Conservation (phyloP, 2,113 vertebrate species). For the Callipepla squamata region DNA sequence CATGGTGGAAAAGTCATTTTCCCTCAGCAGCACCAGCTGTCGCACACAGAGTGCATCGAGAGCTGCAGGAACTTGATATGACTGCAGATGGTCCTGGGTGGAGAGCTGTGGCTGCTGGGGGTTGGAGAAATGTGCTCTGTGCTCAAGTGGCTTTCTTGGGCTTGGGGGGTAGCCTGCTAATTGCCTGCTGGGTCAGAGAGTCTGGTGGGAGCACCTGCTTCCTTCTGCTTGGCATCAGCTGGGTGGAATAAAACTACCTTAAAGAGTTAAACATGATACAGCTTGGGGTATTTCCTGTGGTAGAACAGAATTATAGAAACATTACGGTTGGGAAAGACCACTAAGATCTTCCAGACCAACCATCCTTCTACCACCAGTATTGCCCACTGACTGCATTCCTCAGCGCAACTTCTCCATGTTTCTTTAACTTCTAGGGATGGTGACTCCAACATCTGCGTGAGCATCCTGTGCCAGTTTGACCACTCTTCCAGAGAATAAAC, state of each 20-base stretch:
- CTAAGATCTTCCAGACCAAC: too few species aligned
- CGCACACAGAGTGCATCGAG: not conserved
- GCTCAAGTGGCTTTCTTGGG: not conserved
- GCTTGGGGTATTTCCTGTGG: rapidly evolving
- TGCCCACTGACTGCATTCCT: too few species aligned
- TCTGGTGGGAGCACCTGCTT: not conserved
- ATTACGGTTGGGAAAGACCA: too few species aligned
- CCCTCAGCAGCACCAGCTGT: slow-evolving; percentile 49
- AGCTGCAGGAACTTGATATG: not conserved
- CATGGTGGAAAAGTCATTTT: slow-evolving; percentile 25
- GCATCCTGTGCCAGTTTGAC: too few species aligned
- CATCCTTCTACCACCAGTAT: too few species aligned
- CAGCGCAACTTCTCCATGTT: too few species aligned
- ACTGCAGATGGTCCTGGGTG: not conserved
- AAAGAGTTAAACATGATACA: not conserved
- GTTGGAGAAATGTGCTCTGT: not conserved
- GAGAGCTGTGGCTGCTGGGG: not conserved
- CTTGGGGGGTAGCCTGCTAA: not conserved
- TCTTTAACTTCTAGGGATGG: too few species aligned
- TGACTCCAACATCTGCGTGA: too few species aligned
- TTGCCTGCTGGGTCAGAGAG: not conserved
- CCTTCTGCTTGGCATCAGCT: rapidly evolving
- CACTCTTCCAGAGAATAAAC: too few species aligned
- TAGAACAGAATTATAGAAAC: not conserved
- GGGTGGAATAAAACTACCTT: not conserved